Evolutionary conservation across 2,888 invertebrate genomes (phyloP).

Genomic region (Cryptocheilus praepositus): DNA sequence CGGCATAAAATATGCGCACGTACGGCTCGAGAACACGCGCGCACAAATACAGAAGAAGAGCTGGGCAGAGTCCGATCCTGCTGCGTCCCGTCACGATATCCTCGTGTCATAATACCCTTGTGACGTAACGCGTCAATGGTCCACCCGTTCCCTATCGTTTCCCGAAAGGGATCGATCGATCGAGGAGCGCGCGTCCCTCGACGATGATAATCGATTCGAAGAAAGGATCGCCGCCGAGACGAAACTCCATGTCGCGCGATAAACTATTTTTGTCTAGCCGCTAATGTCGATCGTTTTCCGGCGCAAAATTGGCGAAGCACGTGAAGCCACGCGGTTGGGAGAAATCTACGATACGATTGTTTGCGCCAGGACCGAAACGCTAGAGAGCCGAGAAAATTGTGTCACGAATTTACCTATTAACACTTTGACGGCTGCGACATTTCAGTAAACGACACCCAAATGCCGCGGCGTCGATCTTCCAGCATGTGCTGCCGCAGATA

Average conservation of each 20-base stretch:
- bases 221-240: constrained; percentile 41
- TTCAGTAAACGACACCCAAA: too few relatives aligned
- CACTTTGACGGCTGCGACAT: too few relatives aligned
- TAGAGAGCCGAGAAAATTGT: too few relatives aligned
- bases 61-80: not conserved
- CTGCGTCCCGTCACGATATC: constrained; percentile 3
- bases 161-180: constrained; percentile 22
- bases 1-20: not conserved
- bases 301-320: too few relatives aligned
- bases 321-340: too few relatives aligned
- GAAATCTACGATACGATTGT: too few relatives aligned
- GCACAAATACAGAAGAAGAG: too few relatives aligned
- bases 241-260: too few relatives aligned
- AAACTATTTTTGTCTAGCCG: constrained; percentile 16
- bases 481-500: too few relatives aligned
- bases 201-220: constrained; percentile 52
- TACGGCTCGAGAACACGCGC: not conserved
- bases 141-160: constrained; percentile 31
- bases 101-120: not conserved
- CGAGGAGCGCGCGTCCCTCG: constrained; percentile 15
- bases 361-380: too few relatives aligned
- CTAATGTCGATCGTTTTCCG: constrained; percentile 7
- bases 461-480: too few relatives aligned
- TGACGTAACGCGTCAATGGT: constrained; percentile 13
- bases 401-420: too few relatives aligned